phyloP scores from a whole-genome alignment of 2,888 invertebrate species.

The Neoitamus cyanurus region DNA sequence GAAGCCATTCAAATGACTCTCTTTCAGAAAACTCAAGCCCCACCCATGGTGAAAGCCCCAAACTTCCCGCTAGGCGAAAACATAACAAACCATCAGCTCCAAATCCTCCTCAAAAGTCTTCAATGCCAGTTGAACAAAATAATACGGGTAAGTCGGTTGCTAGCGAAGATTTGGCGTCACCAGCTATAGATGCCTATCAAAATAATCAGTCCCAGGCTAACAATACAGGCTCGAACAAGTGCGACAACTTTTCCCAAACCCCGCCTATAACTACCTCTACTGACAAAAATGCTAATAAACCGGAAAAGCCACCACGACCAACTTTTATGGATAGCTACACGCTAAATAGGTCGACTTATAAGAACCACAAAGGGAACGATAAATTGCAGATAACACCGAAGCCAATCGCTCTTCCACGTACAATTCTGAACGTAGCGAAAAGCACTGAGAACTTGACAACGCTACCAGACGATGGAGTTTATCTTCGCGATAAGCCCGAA shows the following conservation, averaged over 20 bases:
- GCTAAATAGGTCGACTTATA: constrained; percentile 54
- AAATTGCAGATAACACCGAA: constrained; percentile 54
- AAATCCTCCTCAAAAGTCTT: constrained; percentile 69
- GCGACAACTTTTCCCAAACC: constrained; percentile 55
- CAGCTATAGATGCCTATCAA: not conserved
- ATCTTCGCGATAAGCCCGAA: constrained; percentile 60
- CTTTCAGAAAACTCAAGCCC: constrained; percentile 76
- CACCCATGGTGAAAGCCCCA: constrained; percentile 78
- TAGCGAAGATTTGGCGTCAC: not conserved
- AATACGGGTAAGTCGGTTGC: not conserved
- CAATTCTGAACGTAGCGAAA: constrained; percentile 59
- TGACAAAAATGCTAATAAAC: constrained; percentile 66
- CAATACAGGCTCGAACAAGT: constrained; percentile 52
- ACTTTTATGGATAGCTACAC: constrained; percentile 59
- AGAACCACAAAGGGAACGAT: constrained; percentile 50
- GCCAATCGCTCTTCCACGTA: constrained; percentile 69
- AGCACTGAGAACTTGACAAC: constrained; percentile 55
- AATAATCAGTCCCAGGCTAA: not conserved
- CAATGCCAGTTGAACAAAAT: not conserved
- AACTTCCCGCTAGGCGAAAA: constrained; percentile 75
- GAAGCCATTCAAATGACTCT: constrained; percentile 76
- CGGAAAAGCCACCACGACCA: constrained; percentile 75
- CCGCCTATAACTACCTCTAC: constrained; percentile 48
- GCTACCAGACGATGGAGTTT: constrained; percentile 56
- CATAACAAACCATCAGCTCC: constrained; percentile 82